Base-by-base conservation (phyloP, 2,888 invertebrate species). In the Stenodera caucasica region DNA sequence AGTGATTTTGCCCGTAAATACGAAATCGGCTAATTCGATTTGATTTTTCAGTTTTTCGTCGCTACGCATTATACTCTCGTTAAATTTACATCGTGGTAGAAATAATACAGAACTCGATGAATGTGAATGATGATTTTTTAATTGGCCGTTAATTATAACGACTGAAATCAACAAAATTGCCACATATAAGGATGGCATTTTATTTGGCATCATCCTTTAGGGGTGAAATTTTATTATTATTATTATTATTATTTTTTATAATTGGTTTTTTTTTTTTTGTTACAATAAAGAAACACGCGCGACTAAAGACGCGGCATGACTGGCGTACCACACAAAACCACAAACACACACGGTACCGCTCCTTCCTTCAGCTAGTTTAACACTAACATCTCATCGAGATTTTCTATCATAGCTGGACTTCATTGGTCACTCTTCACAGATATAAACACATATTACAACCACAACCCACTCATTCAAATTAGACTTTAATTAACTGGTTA, bases 1-100 rank as follows among this genome's bases (percentile, higher is more conserved):
- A 32, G 73, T 74, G 60, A 80, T 78, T 70, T 78, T 80, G 15
- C 79, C 80, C 55, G 80, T 79, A 65, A 80, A 80, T 53, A 80
- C 77, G 55, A 74, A 75, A 61, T 77, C 74, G 2, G 80, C 69
- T 26, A 67, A 64, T 12, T 65, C 65, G 29, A 80, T 75, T 63
- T 70, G 71, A 51, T 71, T 70, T 23, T 64, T 61, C 35, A 80
- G 72, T 53, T 70, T 70, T 35, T 72, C 72, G 58, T 78, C 75
- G 65, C 73, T 74, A 64, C 71, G 74, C 49, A 80, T 74, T 51
- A 78, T 68, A 33, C 74, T 72, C 57, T 78, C 77, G 67, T 80
- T 78, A 67, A 70, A 78, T 65, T 74, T 77, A 69, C 80, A 80
- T 60, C 76, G 74, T 52, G 80, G 80, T 52, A 77, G 64, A 61